Percentiles rank a stretch among this genome's conserved stretches.
Conservation (phyloP, 2,797 vertebrate genomes). For the Acestrorhynchus altus region DNA sequence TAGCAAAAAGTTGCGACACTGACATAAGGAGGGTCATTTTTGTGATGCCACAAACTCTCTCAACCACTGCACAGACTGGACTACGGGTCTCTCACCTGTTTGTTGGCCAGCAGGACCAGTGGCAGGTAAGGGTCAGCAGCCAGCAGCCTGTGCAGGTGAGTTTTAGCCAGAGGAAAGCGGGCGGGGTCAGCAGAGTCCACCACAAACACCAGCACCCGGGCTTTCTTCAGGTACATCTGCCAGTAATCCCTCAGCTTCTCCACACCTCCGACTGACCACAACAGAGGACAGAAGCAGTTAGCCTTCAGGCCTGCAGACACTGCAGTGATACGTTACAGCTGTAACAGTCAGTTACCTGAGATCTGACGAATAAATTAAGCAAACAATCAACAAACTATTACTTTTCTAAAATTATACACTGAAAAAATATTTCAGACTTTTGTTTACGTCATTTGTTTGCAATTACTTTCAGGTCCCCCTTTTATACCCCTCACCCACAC, state of each 20-base stretch:
- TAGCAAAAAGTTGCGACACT: too few species aligned
- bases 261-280: constrained; percentile 85
- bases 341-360: too few species aligned
- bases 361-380: too few species aligned
- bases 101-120: constrained; percentile 92
- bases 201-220: constrained; percentile 88
- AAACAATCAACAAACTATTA: too few species aligned
- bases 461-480: too few species aligned
- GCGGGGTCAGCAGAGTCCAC: constrained; percentile 85
- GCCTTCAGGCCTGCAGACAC: too few species aligned
- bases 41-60: too few species aligned
- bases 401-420: too few species aligned
- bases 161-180: constrained; percentile 85
- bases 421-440: too few species aligned
- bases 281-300: neutral
- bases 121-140: constrained; percentile 80
- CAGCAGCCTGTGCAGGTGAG: constrained; percentile 85
- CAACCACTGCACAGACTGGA: neutral
- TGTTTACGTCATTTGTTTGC: too few species aligned
- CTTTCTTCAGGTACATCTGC: constrained; percentile 84
- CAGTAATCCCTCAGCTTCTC: constrained; percentile 86
- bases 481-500: too few species aligned
- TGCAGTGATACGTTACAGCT: neutral
- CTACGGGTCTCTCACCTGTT: constrained; percentile 84
- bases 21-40: too few species aligned